Conservation (phyloP, 2,113 vertebrate genomes). For the Struthidea cinerea region DNA sequence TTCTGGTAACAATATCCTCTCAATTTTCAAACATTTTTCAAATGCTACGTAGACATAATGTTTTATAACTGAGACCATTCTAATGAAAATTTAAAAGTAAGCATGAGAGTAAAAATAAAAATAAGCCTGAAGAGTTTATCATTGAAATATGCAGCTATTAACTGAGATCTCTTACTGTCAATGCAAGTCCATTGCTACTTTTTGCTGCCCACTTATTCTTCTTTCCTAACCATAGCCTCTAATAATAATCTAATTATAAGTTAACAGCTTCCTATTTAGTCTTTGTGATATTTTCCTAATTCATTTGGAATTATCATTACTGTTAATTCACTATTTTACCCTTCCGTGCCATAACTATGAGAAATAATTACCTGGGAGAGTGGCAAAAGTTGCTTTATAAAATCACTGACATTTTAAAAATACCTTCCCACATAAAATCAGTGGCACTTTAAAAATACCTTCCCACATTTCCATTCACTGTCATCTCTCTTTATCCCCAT, state of each 20-base stretch:
- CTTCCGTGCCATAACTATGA: neutral
- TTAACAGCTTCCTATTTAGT: neutral
- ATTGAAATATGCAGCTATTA: neutral
- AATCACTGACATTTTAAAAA: neutral
- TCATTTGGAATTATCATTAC: neutral
- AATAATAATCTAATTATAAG: neutral
- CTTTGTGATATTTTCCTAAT: neutral
- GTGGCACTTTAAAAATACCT: neutral
- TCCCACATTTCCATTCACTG: neutral
- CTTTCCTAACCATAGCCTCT: neutral
- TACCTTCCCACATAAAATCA: neutral
- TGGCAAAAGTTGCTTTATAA: neutral
- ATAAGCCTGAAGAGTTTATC: neutral
- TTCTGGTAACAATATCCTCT: neutral
- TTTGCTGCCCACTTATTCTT: neutral
- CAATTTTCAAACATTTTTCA: neutral
- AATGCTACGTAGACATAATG: neutral
- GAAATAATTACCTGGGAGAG: neutral
- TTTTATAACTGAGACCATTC: neutral
- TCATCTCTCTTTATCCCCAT: neutral
- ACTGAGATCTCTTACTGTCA: neutral
- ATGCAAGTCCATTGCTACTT: neutral
- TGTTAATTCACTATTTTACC: neutral
- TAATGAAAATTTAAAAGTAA: neutral
- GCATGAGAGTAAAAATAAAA: neutral